Conservation (phyloP, 2,113 vertebrate genomes). For the Scomber scombrus region DNA sequence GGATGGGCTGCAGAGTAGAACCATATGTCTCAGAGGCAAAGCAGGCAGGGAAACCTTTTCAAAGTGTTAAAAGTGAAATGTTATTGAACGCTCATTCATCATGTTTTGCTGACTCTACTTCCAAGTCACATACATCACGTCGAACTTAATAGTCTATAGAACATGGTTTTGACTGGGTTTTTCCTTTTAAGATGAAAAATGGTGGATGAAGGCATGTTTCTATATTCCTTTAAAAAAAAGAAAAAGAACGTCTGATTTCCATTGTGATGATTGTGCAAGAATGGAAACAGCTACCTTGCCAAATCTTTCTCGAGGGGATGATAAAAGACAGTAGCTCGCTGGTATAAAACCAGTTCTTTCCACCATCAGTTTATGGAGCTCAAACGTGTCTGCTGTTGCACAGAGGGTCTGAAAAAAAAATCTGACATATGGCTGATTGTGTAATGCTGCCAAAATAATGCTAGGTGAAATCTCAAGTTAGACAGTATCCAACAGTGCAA, state of each 20-base stretch:
- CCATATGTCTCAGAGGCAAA: slow-evolving; percentile 20
- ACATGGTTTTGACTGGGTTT: slow-evolving; percentile 49
- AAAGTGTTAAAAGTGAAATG: slow-evolving; percentile 37
- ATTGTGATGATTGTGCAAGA: slow-evolving; percentile 76
- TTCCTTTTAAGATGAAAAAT: slow-evolving; percentile 42
- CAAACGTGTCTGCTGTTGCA: slow-evolving; percentile 47
- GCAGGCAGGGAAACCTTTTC: slow-evolving; percentile 24
- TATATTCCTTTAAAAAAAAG: slow-evolving; percentile 1
- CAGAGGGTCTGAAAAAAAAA: not conserved
- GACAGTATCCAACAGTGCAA: not conserved
- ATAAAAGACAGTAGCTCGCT: slow-evolving; percentile 60
- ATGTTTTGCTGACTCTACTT: slow-evolving; percentile 54
- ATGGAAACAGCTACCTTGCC: slow-evolving; percentile 63
- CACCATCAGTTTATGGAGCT: slow-evolving; percentile 49
- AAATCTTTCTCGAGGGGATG: slow-evolving; percentile 56
- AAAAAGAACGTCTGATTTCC: slow-evolving; percentile 46
- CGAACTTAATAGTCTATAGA: slow-evolving; percentile 55
- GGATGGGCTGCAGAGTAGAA: slow-evolving; percentile 6
- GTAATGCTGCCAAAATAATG: slow-evolving; percentile 30
- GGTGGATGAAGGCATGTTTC: slow-evolving; percentile 32
- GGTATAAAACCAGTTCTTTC: slow-evolving; percentile 52
- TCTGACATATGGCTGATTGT: slow-evolving; percentile 64
- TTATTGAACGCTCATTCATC: slow-evolving; percentile 62
- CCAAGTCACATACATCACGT: slow-evolving; percentile 44
- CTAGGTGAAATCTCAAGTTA: slow-evolving; percentile 28